Evolutionary conservation across 2,888 invertebrate genomes (phyloP), one percentile per base, ranked within the genome.

Genomic region (Callosobruchus maculatus): DNA sequence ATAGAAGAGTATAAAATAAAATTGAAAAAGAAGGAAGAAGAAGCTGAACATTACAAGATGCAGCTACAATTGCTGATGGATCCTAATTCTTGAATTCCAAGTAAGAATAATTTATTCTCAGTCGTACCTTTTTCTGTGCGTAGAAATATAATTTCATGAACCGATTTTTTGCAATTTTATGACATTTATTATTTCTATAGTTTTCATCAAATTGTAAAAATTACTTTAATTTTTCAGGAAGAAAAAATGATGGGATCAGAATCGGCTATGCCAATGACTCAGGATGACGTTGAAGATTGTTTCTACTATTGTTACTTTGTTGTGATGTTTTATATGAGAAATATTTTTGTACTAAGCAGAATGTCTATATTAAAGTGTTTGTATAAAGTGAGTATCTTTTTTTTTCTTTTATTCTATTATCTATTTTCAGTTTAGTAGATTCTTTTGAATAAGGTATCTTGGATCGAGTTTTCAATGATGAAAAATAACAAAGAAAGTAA

Each of bases 1-100:
- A 85, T 86, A 3, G 85, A 86, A 75, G 85, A 85, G 75, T 86
- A 86, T 73, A 86, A 86, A 79, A 76, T 81, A 31, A 86, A 85
- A 77, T 79, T 85, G 72, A 76, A 78, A 30, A 83, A 82, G 72
- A 86, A 86, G 78, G 85, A 86, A 75, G 81, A 83, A 4, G 86
- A 86, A 79, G 83, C 82, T 3, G 85, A 85, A 76, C 78, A 80
- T 72, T 86, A 84, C 73, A 86, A 87, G 77, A 81, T 83, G 77
- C 85, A 85, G 77, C 77, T 87, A 71, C 82, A 84, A 80, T 76
- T 82, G 74, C 74, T 83, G 22, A 79, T 82, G 79, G 81, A 87
- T 67, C 74, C 78, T n/a, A 81, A 80, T 75, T 81, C 49, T 49
- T 49, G 49, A 49, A 49, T 49, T 49, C 1, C 49, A 13, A 18